These are phyloP conservation scores for Ophion costatus DNA, from an alignment of 2,888 invertebrate genomes.

Conservation along the genomic window DNA sequence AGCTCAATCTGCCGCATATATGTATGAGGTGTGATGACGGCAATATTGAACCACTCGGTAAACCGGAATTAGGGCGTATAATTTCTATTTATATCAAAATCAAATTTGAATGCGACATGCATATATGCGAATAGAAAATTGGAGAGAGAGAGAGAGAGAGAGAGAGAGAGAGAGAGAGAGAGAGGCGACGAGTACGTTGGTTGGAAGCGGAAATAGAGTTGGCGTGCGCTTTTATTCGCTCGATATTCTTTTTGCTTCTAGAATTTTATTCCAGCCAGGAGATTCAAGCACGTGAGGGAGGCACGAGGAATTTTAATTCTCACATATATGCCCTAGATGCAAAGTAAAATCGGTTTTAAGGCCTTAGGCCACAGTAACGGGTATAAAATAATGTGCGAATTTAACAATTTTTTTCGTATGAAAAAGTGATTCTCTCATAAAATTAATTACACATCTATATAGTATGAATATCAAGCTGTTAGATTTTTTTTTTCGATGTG, in stretches of 20 bases:
- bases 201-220: background rate
- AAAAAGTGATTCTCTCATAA: too few relatives aligned
- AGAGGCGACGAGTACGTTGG: too few relatives aligned
- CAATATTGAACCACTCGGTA: background rate
- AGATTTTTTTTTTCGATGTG: too few relatives aligned
- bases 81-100: background rate
- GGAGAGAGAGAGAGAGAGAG: background rate
- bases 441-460: too few relatives aligned
- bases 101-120: background rate
- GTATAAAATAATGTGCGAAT: too few relatives aligned
- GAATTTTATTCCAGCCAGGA: background rate
- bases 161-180: too few relatives aligned
- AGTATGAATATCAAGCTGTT: too few relatives aligned
- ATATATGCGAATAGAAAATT: background rate
- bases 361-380: too few relatives aligned
- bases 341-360: too few relatives aligned
- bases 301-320: too few relatives aligned
- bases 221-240: background rate
- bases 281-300: background rate
- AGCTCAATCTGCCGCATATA: background rate
- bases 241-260: background rate
- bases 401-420: too few relatives aligned
- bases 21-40: background rate
- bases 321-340: too few relatives aligned
- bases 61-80: background rate